Evolutionary conservation across 53 echinoderm and acorn worm genomes (phyloP).

Genomic region (Temnopleurus reevesii): DNA sequence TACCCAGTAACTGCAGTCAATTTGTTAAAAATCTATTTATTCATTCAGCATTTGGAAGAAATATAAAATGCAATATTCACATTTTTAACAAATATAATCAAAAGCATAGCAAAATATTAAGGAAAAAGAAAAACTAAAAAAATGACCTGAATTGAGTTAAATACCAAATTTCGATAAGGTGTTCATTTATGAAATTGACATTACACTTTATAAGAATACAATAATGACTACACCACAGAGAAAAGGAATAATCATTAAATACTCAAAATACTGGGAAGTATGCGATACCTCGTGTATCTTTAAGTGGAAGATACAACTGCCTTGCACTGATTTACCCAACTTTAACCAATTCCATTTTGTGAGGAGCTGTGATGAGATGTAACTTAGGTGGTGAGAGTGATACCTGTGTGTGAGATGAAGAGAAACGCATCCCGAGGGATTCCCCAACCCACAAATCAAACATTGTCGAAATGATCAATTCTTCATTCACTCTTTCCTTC

Average conservation of each 20-base stretch:
- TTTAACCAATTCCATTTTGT: constrained; percentile 38
- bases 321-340: constrained; percentile 42
- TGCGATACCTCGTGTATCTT: not conserved
- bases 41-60: no score
- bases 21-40: no score
- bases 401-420: constrained; percentile 34
- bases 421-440: constrained; percentile 1
- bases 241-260: not conserved
- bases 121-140: no score
- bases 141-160: no score
- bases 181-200: no score
- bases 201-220: no score
- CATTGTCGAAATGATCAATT: constrained; percentile 40
- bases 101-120: no score
- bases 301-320: constrained; percentile 8
- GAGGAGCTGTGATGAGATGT: constrained; percentile 24
- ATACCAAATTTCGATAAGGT: no score
- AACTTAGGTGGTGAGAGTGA: constrained; percentile 38
- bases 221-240: not conserved
- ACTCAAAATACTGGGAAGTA: not conserved
- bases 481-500: not conserved
- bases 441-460: constrained; percentile 29
- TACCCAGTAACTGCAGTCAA: no score
- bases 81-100: no score
- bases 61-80: no score